Evolutionary conservation across 2,888 invertebrate genomes (phyloP).

Genomic region (Metacarcinus magister): DNA sequence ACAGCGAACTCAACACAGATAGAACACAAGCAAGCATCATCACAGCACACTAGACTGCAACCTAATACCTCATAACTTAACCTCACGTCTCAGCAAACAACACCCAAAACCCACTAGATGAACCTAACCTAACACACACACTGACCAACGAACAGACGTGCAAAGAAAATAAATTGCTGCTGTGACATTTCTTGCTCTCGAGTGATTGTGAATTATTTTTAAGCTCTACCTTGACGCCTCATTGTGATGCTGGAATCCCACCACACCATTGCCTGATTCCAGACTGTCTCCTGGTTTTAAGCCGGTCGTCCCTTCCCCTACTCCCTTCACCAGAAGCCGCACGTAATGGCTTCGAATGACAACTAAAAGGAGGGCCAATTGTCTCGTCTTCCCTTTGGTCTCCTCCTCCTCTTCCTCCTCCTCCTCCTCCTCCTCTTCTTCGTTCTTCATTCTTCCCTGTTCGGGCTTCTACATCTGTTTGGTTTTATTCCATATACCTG

Average conservation of each 20-base stretch:
- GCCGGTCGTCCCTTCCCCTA: neutral
- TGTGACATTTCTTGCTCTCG: neutral
- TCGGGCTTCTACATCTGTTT: neutral
- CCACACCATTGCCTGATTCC: neutral
- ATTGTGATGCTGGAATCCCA: neutral
- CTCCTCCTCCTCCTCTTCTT: neutral
- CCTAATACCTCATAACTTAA: neutral
- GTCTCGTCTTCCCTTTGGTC: neutral
- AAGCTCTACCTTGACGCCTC: neutral
- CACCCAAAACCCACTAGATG: neutral
- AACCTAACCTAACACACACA: neutral
- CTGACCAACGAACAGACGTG: neutral
- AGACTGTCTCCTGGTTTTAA: neutral
- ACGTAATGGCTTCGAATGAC: slow-evolving; percentile 49
- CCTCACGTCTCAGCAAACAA: neutral
- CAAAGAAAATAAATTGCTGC: neutral
- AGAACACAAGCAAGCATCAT: neutral
- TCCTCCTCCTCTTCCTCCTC: neutral
- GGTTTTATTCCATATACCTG: neutral
- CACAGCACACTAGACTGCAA: neutral
- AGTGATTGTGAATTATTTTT: neutral
- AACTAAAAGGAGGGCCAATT: slow-evolving; percentile 46
- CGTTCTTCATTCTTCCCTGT: neutral
- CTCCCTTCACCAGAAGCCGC: neutral
- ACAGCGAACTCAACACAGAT: neutral